Evolutionary conservation across 2,888 invertebrate species (phyloP), one percentile per base, ranked within the genome.

Genomic region (Lepidochrysops patricia): DNA sequence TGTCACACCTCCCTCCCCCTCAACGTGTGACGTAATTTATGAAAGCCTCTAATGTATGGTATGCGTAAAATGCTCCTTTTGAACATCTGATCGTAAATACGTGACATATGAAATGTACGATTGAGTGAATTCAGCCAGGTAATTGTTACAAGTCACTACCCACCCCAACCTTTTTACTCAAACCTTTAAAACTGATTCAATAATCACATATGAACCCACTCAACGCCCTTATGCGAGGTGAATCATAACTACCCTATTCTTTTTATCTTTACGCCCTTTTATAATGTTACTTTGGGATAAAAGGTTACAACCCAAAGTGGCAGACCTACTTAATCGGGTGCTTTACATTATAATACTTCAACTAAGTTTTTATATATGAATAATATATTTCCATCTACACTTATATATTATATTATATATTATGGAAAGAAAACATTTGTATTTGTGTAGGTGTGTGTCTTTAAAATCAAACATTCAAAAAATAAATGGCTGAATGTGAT

Each of bases 161-260:
- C 61, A 60, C 62, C 64, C 62, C 43, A 43, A 61, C 52, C 61
- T 62, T 62, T n/a, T 61, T 57, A 63, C 48, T 34, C 34, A 60
- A 62, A 60, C 61, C 61, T 63, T 58, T 62, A 61, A 62, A 58
- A 58, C 60, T 63, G 60, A 63, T 61, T 57, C 62, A 62, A 63
- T 65, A 65, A 62, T 65, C 62, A 61, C 57, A 65, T 56, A 58
- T 56, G 50, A 60, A 61, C 58, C 63, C 63, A 60, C 60, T 60
- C 58, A 60, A 60, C 62, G 54, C 60, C 59, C 52, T 37, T 27
- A 65, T 61, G 65, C 52, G 63, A 65, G 62, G 57, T 54, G 63
- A 66, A 63, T 66, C 63, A 61, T 64, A 66, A 64, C 63, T 64
- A 64, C 64, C 60, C 58, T 63, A 60, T 62, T 60, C 62, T 66